Conservation (phyloP, 2,888 invertebrate genomes). For the Troides oblongomaculatus region DNA sequence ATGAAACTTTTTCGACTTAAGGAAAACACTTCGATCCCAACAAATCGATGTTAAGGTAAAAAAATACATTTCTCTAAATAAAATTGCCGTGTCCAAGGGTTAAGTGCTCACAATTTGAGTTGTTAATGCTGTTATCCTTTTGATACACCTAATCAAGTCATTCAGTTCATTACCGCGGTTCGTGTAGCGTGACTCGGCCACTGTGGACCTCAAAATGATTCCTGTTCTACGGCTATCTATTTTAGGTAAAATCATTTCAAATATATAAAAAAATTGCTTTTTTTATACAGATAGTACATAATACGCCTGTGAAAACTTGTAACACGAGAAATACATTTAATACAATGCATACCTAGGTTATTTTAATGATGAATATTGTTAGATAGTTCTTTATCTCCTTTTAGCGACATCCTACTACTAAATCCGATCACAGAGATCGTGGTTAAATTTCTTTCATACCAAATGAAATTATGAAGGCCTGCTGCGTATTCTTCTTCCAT, state of each 20-base stretch:
- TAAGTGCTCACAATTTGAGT: conserved; percentile 34
- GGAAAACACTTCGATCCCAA: conserved; percentile 18
- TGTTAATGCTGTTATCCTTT: conserved; percentile 47
- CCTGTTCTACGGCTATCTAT: conserved; percentile 41
- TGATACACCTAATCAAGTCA: conserved; percentile 55
- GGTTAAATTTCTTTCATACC: too few species aligned
- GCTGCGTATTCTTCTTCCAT: too few species aligned
- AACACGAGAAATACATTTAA: too few species aligned
- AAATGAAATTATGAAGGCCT: too few species aligned
- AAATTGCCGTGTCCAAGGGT: conserved; percentile 44
- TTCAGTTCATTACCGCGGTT: conserved; percentile 59
- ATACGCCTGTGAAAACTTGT: too few species aligned
- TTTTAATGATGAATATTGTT: too few species aligned
- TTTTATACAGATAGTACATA: too few species aligned
- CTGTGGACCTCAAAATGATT: conserved; percentile 45
- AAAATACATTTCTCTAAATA: conserved; percentile 30
- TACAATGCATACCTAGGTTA: too few species aligned
- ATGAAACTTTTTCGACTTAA: conserved; percentile 9
- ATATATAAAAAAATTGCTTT: not conserved
- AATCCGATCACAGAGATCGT: too few species aligned
- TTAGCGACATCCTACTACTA: too few species aligned
- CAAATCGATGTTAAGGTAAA: conserved; percentile 21
- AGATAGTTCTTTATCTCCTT: too few species aligned
- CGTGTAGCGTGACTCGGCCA: conserved; percentile 34
- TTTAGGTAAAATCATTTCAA: conserved; percentile 47